Percentiles rank a stretch among this genome's conserved stretches.
Conservation (phyloP, 2,888 invertebrate genomes). For the Nomada fucata region DNA sequence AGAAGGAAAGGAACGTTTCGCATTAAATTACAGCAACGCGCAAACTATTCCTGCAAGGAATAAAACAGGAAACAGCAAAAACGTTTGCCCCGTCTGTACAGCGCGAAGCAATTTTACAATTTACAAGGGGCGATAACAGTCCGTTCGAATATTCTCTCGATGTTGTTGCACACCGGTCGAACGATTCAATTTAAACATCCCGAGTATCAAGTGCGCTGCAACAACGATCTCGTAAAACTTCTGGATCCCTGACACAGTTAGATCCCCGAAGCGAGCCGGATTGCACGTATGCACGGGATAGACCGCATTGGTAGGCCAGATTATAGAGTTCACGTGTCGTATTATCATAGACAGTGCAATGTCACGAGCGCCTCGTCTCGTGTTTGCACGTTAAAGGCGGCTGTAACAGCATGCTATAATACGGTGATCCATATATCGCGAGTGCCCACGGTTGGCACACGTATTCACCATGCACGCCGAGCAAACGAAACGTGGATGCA, state of each 20-base stretch:
- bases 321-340: slow-evolving; percentile 72
- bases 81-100: neutral
- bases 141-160: neutral
- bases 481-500: slow-evolving; percentile 42
- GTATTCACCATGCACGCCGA: slow-evolving; percentile 43
- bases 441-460: slow-evolving; percentile 40
- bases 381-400: slow-evolving; percentile 63
- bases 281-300: slow-evolving; percentile 44
- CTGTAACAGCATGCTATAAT: slow-evolving; percentile 62
- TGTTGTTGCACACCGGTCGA: slow-evolving; percentile 10
- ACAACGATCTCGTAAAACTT: slow-evolving; percentile 56
- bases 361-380: slow-evolving; percentile 71
- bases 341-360: slow-evolving; percentile 74
- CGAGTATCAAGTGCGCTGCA: slow-evolving; percentile 25
- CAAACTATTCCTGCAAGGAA: neutral
- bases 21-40: too few relatives aligned
- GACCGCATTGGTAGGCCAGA: slow-evolving; percentile 57
- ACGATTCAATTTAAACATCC: slow-evolving; percentile 44
- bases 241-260: slow-evolving; percentile 57
- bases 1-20: too few relatives aligned
- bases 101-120: neutral
- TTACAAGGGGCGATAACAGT: neutral
- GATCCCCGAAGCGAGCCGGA: slow-evolving; percentile 40
- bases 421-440: slow-evolving; percentile 64
- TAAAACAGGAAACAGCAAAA: neutral